These are phyloP conservation scores for Plectus sambesii DNA, from an alignment of 1,140 invertebrate species.

Conservation along the genomic window DNA sequence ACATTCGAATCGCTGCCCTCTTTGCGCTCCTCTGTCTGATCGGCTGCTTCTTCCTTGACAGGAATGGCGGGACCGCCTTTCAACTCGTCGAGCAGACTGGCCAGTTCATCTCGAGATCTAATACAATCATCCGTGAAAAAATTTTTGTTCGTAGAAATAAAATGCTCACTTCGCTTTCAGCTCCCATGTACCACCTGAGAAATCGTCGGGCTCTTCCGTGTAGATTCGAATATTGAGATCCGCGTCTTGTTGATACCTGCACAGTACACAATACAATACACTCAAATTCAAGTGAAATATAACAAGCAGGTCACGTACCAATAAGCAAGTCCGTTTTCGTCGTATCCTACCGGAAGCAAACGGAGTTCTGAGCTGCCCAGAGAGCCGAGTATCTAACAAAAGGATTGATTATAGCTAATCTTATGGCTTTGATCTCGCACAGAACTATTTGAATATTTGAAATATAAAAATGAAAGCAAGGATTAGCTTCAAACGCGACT, in stretches of 20 bases:
- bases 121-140: neutral
- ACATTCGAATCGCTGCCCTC: neutral
- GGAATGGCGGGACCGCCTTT: conserved; percentile 40
- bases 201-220: conserved; percentile 80
- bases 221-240: conserved; percentile 79
- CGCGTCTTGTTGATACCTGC: conserved; percentile 69
- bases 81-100: conserved; percentile 60
- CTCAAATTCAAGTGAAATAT: no score
- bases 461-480: conserved; percentile 13
- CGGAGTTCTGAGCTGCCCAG: conserved; percentile 57
- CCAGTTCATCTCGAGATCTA: conserved; percentile 57
- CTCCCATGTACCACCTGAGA: conserved; percentile 67
- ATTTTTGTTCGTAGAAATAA: conserved; percentile 16
- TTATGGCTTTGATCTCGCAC: conserved; percentile 53
- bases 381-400: conserved; percentile 30
- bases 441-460: conserved; percentile 59
- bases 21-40: neutral
- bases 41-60: conserved; percentile 27
- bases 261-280: no score
- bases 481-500: conserved; percentile 3
- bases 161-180: conserved; percentile 67
- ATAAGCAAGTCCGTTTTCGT: conserved; percentile 75
- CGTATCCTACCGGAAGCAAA: conserved; percentile 71
- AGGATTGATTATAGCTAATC: conserved; percentile 9
- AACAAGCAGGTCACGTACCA: no score